Evolutionary conservation across 2,888 invertebrate genomes (phyloP), one percentile per base, ranked within the genome.

Genomic region (Torymus tubicola): DNA sequence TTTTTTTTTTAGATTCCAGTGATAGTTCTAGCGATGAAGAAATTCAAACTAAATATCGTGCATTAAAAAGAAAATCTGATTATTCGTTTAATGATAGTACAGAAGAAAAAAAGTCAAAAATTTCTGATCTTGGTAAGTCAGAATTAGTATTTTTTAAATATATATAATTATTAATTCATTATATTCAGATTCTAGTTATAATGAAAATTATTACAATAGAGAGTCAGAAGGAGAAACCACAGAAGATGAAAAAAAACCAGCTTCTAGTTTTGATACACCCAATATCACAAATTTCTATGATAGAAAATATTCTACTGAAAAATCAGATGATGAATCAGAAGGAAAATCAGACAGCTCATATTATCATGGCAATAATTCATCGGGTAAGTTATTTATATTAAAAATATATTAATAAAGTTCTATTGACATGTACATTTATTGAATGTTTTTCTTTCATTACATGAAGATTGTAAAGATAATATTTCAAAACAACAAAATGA

Each of bases 21-120:
- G 70, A 78, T 65, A 74, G 53, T 21, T 81, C 81, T 8, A 74
- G 64, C 24, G 77, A 73, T 14, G 78, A 61, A 24, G 78, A 74
- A 2, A 14, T 18, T 52, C 4, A 10, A 2, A 61, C 13, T 55
- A n/a, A 72, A 12, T 53, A 16, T 53, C 13, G 2, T 10, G 58
- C 18, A 13, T 4, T 14, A 8, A 73, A 63, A 42, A 81, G 53
- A 69, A 81, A 73, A 69, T 4, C n/a, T 21, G n/a, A 68, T 1
- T 70, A 57, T 55, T 24, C 60, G 12, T 67, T 64, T 31, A 18
- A 76, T 65, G 71, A 18, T 42, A 52, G 18, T 55, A 31, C 65
- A 31, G 67, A 50, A 11, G 58, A 78, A 14, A 16, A 60, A 18
- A 2, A 55, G 57, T 55, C 72, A 21, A 76, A 80, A 52, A 55